Percentiles rank a stretch among this genome's conserved stretches.
Conservation (phyloP, 1,140 invertebrate species). For the Diorhabda elongata region DNA sequence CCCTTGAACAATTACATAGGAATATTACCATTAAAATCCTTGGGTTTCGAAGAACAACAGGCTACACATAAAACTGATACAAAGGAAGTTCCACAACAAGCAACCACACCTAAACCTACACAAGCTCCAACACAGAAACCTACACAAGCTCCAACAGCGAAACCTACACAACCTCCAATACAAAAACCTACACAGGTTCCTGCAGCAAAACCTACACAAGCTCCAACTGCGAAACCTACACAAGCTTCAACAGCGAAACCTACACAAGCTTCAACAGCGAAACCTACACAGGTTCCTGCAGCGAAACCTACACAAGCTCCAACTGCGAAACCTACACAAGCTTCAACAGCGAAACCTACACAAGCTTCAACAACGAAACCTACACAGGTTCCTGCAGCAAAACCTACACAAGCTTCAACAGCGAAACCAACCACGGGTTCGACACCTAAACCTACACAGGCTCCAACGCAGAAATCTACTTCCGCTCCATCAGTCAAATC, state of each 20-base stretch:
- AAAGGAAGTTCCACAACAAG: conserved; percentile 23
- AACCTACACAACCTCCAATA: background rate
- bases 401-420: conserved; percentile 16
- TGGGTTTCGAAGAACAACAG: conserved; percentile 45
- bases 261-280: background rate
- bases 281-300: background rate
- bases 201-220: conserved; percentile 16
- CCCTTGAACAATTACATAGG: conserved; percentile 65
- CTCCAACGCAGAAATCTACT: too few relatives aligned
- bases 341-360: conserved; percentile 13
- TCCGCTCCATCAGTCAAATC: too few relatives aligned
- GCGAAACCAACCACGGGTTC: too few relatives aligned
- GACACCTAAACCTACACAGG: too few relatives aligned
- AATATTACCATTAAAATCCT: conserved; percentile 54
- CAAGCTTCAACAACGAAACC: conserved; percentile 13
- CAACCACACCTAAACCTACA: conserved; percentile 25
- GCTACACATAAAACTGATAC: background rate
- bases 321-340: conserved; percentile 1
- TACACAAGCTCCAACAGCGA: conserved; percentile 22
- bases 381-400: background rate
- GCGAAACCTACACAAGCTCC: background rate
- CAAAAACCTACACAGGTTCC: background rate
- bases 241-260: background rate
- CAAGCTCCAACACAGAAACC: conserved; percentile 21
- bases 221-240: conserved; percentile 11